Conservation (phyloP, 2,113 vertebrate species). For the Datnioides undecimradiatus region DNA sequence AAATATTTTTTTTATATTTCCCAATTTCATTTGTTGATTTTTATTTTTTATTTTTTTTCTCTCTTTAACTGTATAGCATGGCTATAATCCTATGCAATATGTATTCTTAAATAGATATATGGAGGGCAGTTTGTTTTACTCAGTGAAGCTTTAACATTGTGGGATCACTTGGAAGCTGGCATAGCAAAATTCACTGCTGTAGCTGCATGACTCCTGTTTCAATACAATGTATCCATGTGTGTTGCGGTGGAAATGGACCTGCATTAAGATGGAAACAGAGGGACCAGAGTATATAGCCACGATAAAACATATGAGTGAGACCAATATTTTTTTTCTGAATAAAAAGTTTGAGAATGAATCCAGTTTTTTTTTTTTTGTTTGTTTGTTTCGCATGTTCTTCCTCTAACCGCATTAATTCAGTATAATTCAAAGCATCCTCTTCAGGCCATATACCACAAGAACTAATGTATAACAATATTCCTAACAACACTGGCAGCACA, state of each 20-base stretch:
- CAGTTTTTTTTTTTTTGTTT: constrained; percentile 39
- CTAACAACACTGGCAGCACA: constrained; percentile 33
- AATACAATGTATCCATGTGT: constrained; percentile 90
- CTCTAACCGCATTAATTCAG: background rate
- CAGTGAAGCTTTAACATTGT: constrained; percentile 89
- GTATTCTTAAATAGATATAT: constrained; percentile 90
- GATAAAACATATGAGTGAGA: constrained; percentile 93
- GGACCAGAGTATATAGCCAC: constrained; percentile 86
- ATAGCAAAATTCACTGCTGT: constrained; percentile 89
- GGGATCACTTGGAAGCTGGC: constrained; percentile 88
- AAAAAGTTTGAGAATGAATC: constrained; percentile 74
- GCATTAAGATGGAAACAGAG: constrained; percentile 77
- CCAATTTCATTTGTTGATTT: constrained; percentile 89
- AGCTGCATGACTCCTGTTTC: constrained; percentile 95
- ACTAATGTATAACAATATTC: constrained; percentile 31
- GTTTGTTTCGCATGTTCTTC: constrained; percentile 24
- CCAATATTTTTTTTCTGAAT: constrained; percentile 95
- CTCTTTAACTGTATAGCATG: constrained; percentile 91
- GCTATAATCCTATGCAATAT: constrained; percentile 99
- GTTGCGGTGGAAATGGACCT: constrained; percentile 91
- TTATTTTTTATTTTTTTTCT: constrained; percentile 74
- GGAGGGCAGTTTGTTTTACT: constrained; percentile 90
- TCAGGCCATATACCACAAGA: constrained; percentile 5
- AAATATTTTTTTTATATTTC: constrained; percentile 83
- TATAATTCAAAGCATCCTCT: background rate